Evolutionary conservation across 2,113 vertebrate genomes (phyloP).

Genomic region (Planiliza haematocheilus): DNA sequence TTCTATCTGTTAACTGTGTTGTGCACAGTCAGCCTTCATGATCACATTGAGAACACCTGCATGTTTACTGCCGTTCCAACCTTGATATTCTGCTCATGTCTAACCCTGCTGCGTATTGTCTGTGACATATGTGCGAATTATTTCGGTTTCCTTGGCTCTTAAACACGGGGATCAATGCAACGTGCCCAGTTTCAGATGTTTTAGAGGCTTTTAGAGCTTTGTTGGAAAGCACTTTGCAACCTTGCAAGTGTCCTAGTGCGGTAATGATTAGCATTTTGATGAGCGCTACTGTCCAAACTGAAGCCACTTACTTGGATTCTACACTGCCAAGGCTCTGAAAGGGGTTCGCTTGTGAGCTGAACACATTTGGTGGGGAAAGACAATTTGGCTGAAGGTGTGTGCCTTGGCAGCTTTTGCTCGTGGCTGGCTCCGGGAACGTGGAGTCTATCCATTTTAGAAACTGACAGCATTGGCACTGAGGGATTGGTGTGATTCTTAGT

Average conservation of each 20-base stretch:
- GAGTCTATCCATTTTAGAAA: too few relatives aligned
- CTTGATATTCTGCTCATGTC: conserved; percentile 7
- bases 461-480: too few relatives aligned
- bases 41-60: not conserved
- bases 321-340: not conserved
- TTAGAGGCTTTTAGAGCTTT: conserved; percentile 41
- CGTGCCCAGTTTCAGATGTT: conserved; percentile 14
- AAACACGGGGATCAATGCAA: conserved; percentile 10
- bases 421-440: too few relatives aligned
- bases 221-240: conserved; percentile 34
- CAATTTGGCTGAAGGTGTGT: too few relatives aligned
- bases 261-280: conserved; percentile 8
- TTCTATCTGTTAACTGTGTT: not conserved
- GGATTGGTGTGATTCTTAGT: too few relatives aligned
- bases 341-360: too few relatives aligned
- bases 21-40: conserved; percentile 7
- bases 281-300: conserved; percentile 2
- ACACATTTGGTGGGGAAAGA: too few relatives aligned
- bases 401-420: too few relatives aligned
- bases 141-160: conserved; percentile 20
- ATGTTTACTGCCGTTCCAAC: not conserved
- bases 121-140: conserved; percentile 34
- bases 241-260: not conserved
- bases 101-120: conserved; percentile 11
- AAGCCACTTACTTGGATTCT: not conserved